Evolutionary conservation across 2,797 vertebrate genomes (phyloP), one percentile per base, ranked within the genome.

Genomic region (Peromyscus attwateri): DNA sequence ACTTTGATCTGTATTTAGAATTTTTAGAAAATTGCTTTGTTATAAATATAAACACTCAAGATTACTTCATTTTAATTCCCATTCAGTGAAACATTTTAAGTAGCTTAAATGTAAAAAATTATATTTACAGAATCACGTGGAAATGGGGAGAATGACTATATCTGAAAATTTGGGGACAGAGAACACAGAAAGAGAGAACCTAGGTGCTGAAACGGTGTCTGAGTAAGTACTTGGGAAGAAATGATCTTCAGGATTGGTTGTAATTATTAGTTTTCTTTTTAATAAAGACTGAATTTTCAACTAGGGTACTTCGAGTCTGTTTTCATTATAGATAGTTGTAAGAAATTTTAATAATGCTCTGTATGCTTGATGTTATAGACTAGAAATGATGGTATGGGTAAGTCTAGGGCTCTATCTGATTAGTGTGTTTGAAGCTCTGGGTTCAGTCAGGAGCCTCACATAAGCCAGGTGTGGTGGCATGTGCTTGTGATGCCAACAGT

Each of bases 171-270:
- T 62, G 23, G 95, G 21, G 97, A 95, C 96, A 71, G 97, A 98
- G 92, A 96, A 76, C 66, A 43, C 27, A 57, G 95, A 97, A 97
- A 73, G 19, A 49, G 89, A 97, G 55, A 97, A 85, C 34, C 43
- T 6, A 37, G 84, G 77, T 92, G 60, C 95, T 75, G 57, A 88
- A 43, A 81, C 71, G 92, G 52, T 96, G 89, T 97, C 97, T 94
- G 82, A 97, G 98, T 99, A 98, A 98, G 98, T 98, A 95, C 43
- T 83, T 89, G 64, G 43, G 70, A 73, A 94, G 81, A 0, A 83
- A 10, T 87, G 89, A 49, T 6, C 83, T 57, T 89, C 79, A 81
- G 43, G 17, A 92, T 40, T 92, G 23, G 77, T 64, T 95, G 19
- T 46, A 49, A 34, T 92, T 43, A 83, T 27, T 92, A 92, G 2